Evolutionary conservation across 30 jellyfish, hydroid and myxozoan species (phyloP), one percentile per base, ranked within the genome.

Genomic region (Rhopilema esculentum): DNA sequence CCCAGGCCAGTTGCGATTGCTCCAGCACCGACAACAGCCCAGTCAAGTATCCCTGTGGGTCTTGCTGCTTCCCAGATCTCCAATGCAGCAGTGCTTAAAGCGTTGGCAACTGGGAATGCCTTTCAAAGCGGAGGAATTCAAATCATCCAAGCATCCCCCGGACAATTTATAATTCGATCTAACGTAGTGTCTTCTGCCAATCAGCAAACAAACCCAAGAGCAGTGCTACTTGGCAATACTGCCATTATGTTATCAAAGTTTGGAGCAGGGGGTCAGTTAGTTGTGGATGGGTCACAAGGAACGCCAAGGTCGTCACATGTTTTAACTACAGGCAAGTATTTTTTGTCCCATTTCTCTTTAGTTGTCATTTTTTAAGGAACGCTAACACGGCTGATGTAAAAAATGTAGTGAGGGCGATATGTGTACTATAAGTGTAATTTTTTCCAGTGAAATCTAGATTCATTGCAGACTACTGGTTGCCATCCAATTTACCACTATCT

Each of bases 141-240:
- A 51, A 96, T 96, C 19, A 64, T 94, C 28, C 97, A 86, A 69
- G 95, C 97, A 26, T 72, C 91, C 50, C 89, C 97, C 72, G 99
- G 99, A 16, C 97, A 94, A 87, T 94, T 94, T 80, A 85, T 94
- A 32, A 94, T 94, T 28, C 81, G 95, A 8, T 75, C 99, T 49
- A 94, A 83, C 27, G 85, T 72, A 7, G 49, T 75, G 20, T 33
- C 40, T 28, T 69, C 88, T 29, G 84, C 84, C 15, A 66, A 50
- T 69, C 87, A 72, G 49, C 92, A 80, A 81, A 82, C 61, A 17
- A 80, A 40, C 78, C 84, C 73, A 69, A 79, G 89, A 29, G 91
- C 91, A 18, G 91, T 88, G 66, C 40, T 88, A 40, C 82, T 88
- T 0, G 87, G 93, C 27, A 88, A 88, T 62, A 78, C 96, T 33